Evolutionary conservation across 2,888 invertebrate species (phyloP).

Genomic region (Drosophila cracens): DNA sequence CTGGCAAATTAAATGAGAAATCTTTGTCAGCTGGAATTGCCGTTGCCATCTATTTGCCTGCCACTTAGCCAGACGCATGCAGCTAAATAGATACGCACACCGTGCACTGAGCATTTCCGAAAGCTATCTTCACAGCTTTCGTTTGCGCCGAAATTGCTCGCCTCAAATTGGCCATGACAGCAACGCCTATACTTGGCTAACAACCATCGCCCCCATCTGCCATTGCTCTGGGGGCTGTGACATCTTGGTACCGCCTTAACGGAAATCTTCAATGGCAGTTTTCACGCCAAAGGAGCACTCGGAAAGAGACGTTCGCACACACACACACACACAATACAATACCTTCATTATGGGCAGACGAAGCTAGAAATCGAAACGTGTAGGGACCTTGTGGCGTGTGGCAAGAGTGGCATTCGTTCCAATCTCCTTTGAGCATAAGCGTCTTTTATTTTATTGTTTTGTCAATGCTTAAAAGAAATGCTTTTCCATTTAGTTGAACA

Average conservation of each 20-base stretch:
- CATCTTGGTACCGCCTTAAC: slow-evolving; percentile 48
- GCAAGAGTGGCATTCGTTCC: slow-evolving; percentile 14
- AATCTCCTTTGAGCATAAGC: slow-evolving; percentile 63
- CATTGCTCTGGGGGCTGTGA: slow-evolving; percentile 5
- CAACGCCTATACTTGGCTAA: slow-evolving; percentile 21
- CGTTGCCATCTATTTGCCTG: slow-evolving; percentile 32
- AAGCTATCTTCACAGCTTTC: slow-evolving; percentile 56
- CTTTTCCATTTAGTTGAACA: slow-evolving; percentile 81
- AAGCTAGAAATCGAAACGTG: slow-evolving; percentile 55
- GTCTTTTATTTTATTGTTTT: slow-evolving; percentile 78
- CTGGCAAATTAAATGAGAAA: slow-evolving; percentile 15
- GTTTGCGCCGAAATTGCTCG: slow-evolving; percentile 55
- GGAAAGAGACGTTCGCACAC: slow-evolving; percentile 21
- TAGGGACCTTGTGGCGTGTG: slow-evolving; percentile 49
- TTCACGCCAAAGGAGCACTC: slow-evolving; percentile 61
- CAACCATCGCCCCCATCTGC: background rate
- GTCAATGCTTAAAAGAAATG: slow-evolving; percentile 79
- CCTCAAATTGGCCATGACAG: slow-evolving; percentile 59
- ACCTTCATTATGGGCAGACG: slow-evolving; percentile 68
- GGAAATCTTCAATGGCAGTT: slow-evolving; percentile 67
- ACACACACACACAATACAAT: slow-evolving; percentile 52
- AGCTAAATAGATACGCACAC: slow-evolving; percentile 37
- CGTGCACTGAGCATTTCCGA: slow-evolving; percentile 31
- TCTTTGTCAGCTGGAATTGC: slow-evolving; percentile 38
- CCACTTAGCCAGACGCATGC: slow-evolving; percentile 36